Evolutionary conservation across 1,140 invertebrate genomes (phyloP).

Genomic region (Cardiocondyla obscurior): DNA sequence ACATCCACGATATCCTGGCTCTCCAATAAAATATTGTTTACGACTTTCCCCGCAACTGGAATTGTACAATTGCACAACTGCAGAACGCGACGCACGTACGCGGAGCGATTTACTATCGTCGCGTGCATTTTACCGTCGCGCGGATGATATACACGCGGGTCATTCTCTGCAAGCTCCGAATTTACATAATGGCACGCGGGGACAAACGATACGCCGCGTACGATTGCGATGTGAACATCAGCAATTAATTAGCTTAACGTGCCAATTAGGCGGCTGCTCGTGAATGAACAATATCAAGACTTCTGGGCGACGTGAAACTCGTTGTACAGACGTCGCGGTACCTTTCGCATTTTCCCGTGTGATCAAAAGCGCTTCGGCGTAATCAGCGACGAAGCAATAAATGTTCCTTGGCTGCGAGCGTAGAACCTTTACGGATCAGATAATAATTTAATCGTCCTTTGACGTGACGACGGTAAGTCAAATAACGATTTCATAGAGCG

Average conservation of each 20-base stretch:
- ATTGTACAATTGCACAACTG: slow-evolving; percentile 30
- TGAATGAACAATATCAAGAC: not conserved
- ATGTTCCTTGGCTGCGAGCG: slow-evolving; percentile 86
- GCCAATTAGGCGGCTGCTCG: slow-evolving; percentile 2
- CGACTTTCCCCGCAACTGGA: slow-evolving; percentile 82
- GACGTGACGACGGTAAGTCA: slow-evolving; percentile 25
- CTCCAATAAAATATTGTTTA: slow-evolving; percentile 80
- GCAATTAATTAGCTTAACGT: slow-evolving; percentile 9
- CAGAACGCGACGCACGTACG: not conserved
- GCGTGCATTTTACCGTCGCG: not conserved
- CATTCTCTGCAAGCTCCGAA: not conserved
- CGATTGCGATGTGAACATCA: not conserved
- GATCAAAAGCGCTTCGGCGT: slow-evolving; percentile 87
- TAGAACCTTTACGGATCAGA: slow-evolving; percentile 81
- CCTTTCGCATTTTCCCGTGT: slow-evolving; percentile 87
- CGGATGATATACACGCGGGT: not conserved
- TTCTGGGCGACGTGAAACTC: not conserved
- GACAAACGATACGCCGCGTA: not conserved
- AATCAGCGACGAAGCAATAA: slow-evolving; percentile 88
- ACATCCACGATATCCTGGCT: slow-evolving; percentile 80
- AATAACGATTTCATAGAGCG: slow-evolving; percentile 35
- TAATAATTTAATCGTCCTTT: slow-evolving; percentile 57
- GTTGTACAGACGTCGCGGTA: slow-evolving; percentile 50
- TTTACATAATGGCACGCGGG: slow-evolving; percentile 14
- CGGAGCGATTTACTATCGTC: not conserved